phyloP scores from a whole-genome alignment of 2,113 vertebrate genomes.

The Psettodes erumei region DNA sequence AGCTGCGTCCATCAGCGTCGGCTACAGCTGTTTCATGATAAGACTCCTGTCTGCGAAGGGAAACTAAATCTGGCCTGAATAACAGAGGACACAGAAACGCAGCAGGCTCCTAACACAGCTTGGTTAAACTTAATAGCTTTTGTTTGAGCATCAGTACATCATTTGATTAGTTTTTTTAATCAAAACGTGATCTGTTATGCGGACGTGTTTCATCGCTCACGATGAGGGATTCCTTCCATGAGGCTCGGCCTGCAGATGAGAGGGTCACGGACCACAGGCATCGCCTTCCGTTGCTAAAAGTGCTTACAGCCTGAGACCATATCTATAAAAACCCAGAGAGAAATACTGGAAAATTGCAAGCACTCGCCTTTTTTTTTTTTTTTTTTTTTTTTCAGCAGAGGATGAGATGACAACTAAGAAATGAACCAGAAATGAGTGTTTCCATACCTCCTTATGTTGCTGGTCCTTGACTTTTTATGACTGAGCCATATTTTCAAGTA shows the following conservation, averaged over 20 bases:
- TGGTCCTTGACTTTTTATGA: too few relatives aligned
- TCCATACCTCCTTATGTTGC: not conserved
- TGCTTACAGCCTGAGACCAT: constrained; percentile 1
- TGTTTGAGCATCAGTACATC: not conserved
- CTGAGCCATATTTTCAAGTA: not conserved
- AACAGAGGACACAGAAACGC: too few relatives aligned
- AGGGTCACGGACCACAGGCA: constrained; percentile 30
- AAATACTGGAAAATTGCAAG: constrained; percentile 29
- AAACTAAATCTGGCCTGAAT: not conserved
- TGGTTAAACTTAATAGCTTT: not conserved
- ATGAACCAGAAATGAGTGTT: constrained; percentile 9
- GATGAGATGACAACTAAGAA: constrained; percentile 17
- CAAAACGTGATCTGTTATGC: not conserved
- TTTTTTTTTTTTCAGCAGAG: not conserved
- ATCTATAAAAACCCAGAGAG: constrained; percentile 32
- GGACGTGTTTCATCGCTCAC: constrained; percentile 8
- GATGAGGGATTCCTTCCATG: constrained; percentile 20
- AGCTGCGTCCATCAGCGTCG: too few relatives aligned
- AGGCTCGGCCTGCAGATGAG: constrained; percentile 7
- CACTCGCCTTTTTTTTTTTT: too few relatives aligned
- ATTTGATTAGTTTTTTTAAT: constrained; percentile 10
- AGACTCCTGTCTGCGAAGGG: too few relatives aligned
- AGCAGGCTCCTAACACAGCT: not conserved
- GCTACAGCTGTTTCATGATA: too few relatives aligned
- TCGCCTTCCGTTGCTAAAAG: constrained; percentile 3